Conservation (phyloP, 2,888 invertebrate species). For the Pandemis heparana region DNA sequence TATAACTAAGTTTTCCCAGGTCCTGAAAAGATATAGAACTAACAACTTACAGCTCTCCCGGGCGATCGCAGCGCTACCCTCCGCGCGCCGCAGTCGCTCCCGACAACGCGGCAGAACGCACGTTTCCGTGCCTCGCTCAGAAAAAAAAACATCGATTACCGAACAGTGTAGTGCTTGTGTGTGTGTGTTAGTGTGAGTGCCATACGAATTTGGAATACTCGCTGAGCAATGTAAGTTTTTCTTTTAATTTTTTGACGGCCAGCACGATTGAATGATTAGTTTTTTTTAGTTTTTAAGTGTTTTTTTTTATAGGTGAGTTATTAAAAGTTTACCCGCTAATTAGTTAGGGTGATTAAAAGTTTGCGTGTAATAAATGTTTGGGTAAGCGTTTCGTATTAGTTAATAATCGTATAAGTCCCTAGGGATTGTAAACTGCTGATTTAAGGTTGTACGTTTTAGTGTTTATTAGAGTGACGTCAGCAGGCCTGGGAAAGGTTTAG, state of each 20-base stretch:
- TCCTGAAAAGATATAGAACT: slow-evolving; percentile 30
- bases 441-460: slow-evolving; percentile 22
- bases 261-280: neutral
- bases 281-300: neutral
- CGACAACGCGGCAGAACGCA: slow-evolving; percentile 15
- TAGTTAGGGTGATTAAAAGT: slow-evolving; percentile 15
- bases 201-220: slow-evolving; percentile 38
- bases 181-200: slow-evolving; percentile 38
- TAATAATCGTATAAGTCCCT: slow-evolving; percentile 17
- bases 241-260: slow-evolving; percentile 6
- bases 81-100: slow-evolving; percentile 30
- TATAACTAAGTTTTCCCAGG: slow-evolving; percentile 5
- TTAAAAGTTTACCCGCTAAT: slow-evolving; percentile 12
- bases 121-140: slow-evolving; percentile 5
- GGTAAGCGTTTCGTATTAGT: slow-evolving; percentile 15
- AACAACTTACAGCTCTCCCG: slow-evolving; percentile 21
- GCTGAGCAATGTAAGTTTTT: slow-evolving; percentile 29
- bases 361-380: slow-evolving; percentile 23
- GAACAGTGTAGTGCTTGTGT: slow-evolving; percentile 38
- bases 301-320: slow-evolving; percentile 7
- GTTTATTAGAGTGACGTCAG: slow-evolving; percentile 23
- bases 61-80: slow-evolving; percentile 36
- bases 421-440: slow-evolving; percentile 19
- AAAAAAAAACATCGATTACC: slow-evolving; percentile 41
- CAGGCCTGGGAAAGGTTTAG: slow-evolving; percentile 7